phyloP scores from a whole-genome alignment of 2,888 invertebrate species.

The Anorthoa munda region DNA sequence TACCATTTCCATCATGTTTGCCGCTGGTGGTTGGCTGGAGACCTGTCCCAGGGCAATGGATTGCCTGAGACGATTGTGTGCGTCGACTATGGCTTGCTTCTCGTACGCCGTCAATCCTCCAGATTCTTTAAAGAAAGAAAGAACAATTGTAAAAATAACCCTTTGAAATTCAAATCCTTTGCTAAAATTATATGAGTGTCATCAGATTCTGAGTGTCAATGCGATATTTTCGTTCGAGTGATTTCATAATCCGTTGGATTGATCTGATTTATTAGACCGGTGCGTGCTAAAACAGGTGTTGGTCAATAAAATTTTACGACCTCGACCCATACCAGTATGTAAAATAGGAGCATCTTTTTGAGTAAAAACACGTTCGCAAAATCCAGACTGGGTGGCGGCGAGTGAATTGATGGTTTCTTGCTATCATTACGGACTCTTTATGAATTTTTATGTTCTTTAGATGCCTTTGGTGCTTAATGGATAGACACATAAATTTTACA shows the following conservation, averaged over 20 bases:
- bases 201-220: slow-evolving; percentile 70
- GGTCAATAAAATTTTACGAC: slow-evolving; percentile 88
- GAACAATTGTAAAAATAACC: slow-evolving; percentile 21
- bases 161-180: slow-evolving; percentile 8
- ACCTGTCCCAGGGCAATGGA: slow-evolving; percentile 95
- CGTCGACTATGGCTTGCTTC: slow-evolving; percentile 94
- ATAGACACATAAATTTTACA: slow-evolving; percentile 36
- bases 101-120: slow-evolving; percentile 94
- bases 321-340: slow-evolving; percentile 84
- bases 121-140: slow-evolving; percentile 86
- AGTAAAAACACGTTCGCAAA: slow-evolving; percentile 79
- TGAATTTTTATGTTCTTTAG: slow-evolving; percentile 49
- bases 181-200: slow-evolving; percentile 19
- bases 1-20: slow-evolving; percentile 97
- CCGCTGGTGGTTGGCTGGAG: slow-evolving; percentile 94
- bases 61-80: slow-evolving; percentile 95
- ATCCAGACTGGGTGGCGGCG: slow-evolving; percentile 89
- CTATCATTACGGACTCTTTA: slow-evolving; percentile 61
- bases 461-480: slow-evolving; percentile 46
- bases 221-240: slow-evolving; percentile 69
- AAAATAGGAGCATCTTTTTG: slow-evolving; percentile 78
- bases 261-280: slow-evolving; percentile 83
- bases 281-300: slow-evolving; percentile 85
- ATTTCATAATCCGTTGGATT: slow-evolving; percentile 79
- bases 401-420: slow-evolving; percentile 74